These are phyloP conservation scores for Eupithecia subumbrata DNA, from an alignment of 2,888 invertebrate genomes.

Conservation along the genomic window DNA sequence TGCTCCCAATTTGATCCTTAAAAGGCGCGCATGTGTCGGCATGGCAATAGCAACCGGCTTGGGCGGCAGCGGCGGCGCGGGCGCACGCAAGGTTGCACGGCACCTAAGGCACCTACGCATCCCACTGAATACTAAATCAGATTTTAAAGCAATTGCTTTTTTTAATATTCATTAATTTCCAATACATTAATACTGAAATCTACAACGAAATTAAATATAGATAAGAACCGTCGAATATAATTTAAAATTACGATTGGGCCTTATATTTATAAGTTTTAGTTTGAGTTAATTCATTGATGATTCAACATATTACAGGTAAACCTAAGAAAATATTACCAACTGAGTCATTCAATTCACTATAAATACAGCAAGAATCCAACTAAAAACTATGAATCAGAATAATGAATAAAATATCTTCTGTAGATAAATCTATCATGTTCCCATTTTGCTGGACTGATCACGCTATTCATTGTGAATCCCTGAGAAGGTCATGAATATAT, in stretches of 20 bases:
- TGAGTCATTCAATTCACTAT: conserved; percentile 35
- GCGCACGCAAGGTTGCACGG: conserved; percentile 65
- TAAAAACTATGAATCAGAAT: conserved; percentile 34
- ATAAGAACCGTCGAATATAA: conserved; percentile 14
- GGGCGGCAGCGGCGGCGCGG: conserved; percentile 50
- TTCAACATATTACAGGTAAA: neutral
- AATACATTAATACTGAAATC: neutral
- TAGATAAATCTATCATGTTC: neutral
- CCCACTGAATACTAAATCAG: conserved; percentile 42
- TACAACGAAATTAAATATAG: neutral
- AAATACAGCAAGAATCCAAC: conserved; percentile 15
- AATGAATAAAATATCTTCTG: neutral
- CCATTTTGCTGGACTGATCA: conserved; percentile 2
- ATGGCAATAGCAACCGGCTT: conserved; percentile 60
- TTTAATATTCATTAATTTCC: conserved; percentile 30
- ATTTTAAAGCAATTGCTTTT: neutral
- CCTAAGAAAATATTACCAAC: neutral
- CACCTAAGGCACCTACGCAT: conserved; percentile 62
- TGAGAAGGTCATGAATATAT: conserved; percentile 30
- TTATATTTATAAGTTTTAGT: neutral
- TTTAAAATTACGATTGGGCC: too few relatives aligned
- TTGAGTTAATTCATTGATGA: neutral
- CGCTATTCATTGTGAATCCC: conserved; percentile 29
- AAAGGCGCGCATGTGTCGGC: conserved; percentile 57
- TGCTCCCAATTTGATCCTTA: conserved; percentile 58